These are phyloP conservation scores for Misgurnus anguillicaudatus DNA, from an alignment of 2,113 vertebrate genomes.

Conservation along the genomic window DNA sequence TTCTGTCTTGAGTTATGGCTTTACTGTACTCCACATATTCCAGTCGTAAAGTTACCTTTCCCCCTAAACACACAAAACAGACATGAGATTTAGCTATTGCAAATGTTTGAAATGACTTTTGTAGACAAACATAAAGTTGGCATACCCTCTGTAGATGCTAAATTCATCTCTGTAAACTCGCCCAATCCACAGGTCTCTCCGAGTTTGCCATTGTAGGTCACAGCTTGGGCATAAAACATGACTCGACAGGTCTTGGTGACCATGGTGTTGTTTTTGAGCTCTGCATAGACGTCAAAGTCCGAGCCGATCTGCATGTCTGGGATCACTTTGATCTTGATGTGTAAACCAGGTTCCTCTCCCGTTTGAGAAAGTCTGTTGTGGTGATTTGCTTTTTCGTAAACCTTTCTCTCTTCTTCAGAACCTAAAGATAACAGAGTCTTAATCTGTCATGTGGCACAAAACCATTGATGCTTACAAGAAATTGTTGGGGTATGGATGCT, in stretches of 20 bases:
- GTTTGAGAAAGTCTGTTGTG: conserved; percentile 64
- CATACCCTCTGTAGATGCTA: conserved; percentile 70
- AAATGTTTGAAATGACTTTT: too few relatives aligned
- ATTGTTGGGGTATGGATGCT: too few relatives aligned
- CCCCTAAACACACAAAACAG: conserved; percentile 67
- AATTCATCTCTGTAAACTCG: conserved; percentile 62
- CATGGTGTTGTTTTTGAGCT: conserved; percentile 73
- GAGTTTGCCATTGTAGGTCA: conserved; percentile 74
- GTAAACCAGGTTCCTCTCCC: conserved; percentile 70
- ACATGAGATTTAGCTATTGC: neutral
- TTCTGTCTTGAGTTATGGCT: conserved; percentile 79
- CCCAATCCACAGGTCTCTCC: conserved; percentile 73
- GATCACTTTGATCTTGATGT: conserved; percentile 80
- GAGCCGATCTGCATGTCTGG: conserved; percentile 78
- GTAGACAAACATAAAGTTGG: neutral
- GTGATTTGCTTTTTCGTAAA: conserved; percentile 77
- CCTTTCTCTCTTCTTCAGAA: conserved; percentile 80
- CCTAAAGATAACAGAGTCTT: conserved; percentile 66
- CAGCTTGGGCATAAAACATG: conserved; percentile 70
- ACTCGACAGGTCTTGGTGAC: conserved; percentile 67
- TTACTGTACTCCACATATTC: conserved; percentile 75
- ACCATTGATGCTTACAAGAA: too few relatives aligned
- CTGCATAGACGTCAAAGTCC: conserved; percentile 79
- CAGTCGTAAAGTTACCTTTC: conserved; percentile 70
- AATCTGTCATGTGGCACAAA: neutral